Conservation (phyloP, 2,797 vertebrate genomes). For the Mormyrus hasselquistii region DNA sequence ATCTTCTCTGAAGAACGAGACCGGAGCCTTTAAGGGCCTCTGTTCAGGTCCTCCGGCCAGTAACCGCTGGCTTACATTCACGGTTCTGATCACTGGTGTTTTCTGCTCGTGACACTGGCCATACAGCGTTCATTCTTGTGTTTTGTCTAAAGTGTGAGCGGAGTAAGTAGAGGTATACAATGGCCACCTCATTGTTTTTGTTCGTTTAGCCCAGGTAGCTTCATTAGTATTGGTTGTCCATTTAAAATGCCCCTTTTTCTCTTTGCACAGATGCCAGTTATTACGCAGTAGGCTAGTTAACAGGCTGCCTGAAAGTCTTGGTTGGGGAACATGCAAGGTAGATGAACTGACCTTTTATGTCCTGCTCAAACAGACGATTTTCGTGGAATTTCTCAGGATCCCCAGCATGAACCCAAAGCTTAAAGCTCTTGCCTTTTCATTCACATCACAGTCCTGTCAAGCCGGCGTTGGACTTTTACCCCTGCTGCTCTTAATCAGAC, state of each 20-base stretch:
- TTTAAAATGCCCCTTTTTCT: neutral
- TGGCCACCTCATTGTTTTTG: neutral
- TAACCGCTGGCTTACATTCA: neutral
- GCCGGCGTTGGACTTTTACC: neutral
- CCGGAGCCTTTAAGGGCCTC: neutral
- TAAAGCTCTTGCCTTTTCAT: neutral
- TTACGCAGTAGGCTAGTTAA: neutral
- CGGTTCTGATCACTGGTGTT: neutral
- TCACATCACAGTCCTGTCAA: neutral
- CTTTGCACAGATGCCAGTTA: neutral
- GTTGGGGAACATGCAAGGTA: neutral
- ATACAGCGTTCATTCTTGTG: neutral
- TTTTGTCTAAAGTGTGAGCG: neutral
- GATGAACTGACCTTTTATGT: neutral
- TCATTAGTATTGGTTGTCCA: neutral
- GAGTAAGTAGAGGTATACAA: neutral
- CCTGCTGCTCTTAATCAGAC: slow-evolving; percentile 63
- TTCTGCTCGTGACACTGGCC: neutral
- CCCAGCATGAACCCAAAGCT: neutral
- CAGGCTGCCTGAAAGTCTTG: neutral
- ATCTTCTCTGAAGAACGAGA: neutral
- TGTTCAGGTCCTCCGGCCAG: neutral
- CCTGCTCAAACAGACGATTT: neutral
- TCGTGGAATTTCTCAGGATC: neutral
- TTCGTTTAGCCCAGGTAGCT: neutral